Conservation (phyloP, 1,140 invertebrate genomes). For the Callitettix versicolor region DNA sequence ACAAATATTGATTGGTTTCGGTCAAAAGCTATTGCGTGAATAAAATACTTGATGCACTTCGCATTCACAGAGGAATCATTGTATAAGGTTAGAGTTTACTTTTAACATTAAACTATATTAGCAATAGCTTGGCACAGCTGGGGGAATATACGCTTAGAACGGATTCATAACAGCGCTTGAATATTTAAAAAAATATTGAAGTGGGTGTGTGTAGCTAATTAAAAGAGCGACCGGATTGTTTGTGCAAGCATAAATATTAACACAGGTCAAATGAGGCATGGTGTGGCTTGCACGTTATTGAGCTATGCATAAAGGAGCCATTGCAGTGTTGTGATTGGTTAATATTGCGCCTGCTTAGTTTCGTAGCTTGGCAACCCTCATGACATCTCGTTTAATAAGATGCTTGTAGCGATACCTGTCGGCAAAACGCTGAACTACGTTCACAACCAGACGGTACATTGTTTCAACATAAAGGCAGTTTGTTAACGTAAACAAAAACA, state of each 20-base stretch:
- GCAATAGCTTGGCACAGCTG: no score
- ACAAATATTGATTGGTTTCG: no score
- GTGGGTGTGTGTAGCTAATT: slow-evolving; percentile 14
- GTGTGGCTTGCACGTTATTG: slow-evolving; percentile 12
- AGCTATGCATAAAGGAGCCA: slow-evolving; percentile 14
- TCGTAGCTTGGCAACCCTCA: neutral
- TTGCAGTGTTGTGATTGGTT: slow-evolving; percentile 12
- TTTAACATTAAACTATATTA: no score
- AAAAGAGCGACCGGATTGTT: slow-evolving; percentile 15
- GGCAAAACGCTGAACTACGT: slow-evolving; percentile 1
- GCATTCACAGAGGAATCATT: no score
- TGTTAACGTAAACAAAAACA: no score
- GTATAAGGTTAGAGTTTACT: no score
- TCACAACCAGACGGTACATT: no score
- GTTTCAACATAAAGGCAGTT: no score
- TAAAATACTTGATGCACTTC: no score
- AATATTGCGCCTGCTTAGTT: slow-evolving; percentile 4
- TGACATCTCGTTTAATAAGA: neutral
- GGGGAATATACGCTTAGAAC: no score
- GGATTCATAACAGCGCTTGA: no score
- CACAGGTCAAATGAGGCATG: slow-evolving; percentile 19
- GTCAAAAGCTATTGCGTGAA: no score
- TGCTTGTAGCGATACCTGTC: neutral
- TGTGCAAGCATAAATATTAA: slow-evolving; percentile 18
- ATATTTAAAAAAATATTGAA: neutral